Percentiles rank a stretch among this genome's conserved stretches.
These are phyloP conservation scores for Felis chaus DNA, from an alignment of 2,113 vertebrate species.

Conservation along the genomic window DNA sequence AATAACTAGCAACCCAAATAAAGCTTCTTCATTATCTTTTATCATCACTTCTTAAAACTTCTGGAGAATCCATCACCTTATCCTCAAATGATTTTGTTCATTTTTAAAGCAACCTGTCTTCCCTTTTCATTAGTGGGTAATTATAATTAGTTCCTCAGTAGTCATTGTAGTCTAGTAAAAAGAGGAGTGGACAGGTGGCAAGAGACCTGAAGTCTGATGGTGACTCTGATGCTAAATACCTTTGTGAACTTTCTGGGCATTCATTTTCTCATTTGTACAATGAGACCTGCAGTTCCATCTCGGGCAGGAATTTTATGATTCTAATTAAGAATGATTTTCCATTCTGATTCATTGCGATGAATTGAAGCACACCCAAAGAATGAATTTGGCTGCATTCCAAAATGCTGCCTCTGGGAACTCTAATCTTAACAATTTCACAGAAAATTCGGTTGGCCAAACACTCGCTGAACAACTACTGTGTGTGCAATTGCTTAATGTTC, in stretches of 20 bases:
- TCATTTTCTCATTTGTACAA: background rate
- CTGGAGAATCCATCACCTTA: background rate
- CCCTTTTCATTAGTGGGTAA: background rate
- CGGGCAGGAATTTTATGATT: slow-evolving; percentile 19
- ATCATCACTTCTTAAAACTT: slow-evolving; percentile 35
- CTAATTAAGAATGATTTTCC: slow-evolving; percentile 51
- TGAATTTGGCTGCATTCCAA: slow-evolving; percentile 40
- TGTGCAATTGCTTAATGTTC: background rate
- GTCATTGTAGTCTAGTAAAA: background rate
- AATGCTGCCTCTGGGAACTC: slow-evolving; percentile 35
- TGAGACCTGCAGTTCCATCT: background rate
- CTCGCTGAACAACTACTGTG: background rate
- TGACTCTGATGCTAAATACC: background rate
- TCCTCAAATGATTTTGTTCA: background rate
- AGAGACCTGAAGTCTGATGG: background rate
- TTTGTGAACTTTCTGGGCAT: background rate
- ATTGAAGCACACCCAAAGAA: background rate
- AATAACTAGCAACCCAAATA: background rate
- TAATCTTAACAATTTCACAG: slow-evolving; percentile 6
- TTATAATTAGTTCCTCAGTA: slow-evolving; percentile 1
- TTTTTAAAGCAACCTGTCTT: slow-evolving; percentile 8
- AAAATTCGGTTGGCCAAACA: slow-evolving; percentile 4
- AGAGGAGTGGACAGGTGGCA: background rate
- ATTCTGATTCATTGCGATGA: slow-evolving; percentile 46
- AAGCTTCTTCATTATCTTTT: background rate